Conservation (phyloP, 2,797 vertebrate species). For the Phataginus tricuspis region DNA sequence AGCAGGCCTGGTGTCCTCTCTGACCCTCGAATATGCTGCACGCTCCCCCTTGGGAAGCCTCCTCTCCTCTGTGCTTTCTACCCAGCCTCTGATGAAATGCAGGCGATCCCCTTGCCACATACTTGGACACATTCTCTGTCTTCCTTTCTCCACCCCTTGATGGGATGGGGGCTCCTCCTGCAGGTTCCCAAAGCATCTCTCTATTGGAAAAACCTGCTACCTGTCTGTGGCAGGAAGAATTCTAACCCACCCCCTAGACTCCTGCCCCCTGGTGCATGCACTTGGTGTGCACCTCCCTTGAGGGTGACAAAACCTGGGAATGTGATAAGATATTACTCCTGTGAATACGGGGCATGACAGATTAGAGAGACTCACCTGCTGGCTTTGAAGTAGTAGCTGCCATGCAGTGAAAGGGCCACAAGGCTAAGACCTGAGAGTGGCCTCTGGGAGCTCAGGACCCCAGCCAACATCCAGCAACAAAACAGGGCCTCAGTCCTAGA, state of each 20-base stretch:
- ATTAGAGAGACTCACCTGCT: neutral
- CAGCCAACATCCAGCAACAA: neutral
- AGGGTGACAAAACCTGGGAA: neutral
- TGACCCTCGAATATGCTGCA: no score
- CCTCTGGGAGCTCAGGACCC: neutral
- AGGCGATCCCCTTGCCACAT: no score
- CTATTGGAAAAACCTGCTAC: neutral
- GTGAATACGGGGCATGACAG: fast-evolving
- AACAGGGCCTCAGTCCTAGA: neutral
- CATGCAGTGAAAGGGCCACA: neutral
- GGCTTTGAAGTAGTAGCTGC: neutral
- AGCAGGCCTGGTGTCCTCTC: neutral
- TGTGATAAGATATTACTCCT: fast-evolving
- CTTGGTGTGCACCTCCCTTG: neutral
- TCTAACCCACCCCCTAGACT: neutral
- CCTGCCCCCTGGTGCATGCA: fast-evolving
- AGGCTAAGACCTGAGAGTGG: neutral
- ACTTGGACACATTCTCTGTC: neutral
- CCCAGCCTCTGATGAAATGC: neutral
- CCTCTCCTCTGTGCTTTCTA: neutral
- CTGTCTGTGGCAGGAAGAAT: neutral
- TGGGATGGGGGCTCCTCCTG: fast-evolving
- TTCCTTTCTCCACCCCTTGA: neutral
- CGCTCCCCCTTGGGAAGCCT: fast-evolving
- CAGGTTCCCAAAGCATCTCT: fast-evolving